Base-by-base conservation (phyloP, 2,113 vertebrate species). In the Ophiodon elongatus region DNA sequence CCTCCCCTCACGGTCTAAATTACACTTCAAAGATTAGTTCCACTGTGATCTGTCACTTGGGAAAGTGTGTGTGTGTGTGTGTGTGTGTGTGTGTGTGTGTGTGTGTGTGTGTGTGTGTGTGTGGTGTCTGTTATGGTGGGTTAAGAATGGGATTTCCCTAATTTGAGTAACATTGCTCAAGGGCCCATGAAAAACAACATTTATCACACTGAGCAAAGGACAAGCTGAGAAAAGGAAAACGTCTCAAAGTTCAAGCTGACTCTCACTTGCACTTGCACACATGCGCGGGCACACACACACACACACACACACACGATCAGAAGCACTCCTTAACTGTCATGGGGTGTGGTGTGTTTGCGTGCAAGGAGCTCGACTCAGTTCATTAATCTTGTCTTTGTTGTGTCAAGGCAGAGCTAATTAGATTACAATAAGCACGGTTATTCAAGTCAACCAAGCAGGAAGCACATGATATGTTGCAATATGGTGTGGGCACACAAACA, bases 371-470 rank as follows among this genome's bases (percentile, higher is more conserved):
- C 33, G 65, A 66, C 43, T 45, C 84, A 74, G 66, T 87, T 88
- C 81, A 91, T 92, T 82, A 90, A 87, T 87, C 54, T 72, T 54
- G 69, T 79, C 76, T 90, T 72, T 76, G 79, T 84, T 74, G 73
- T 78, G 66, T 66, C 62, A 72, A 73, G 45, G 79, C 83, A 73
- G 57, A 72, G 76, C 41, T 85, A 89, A 90, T 91, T 88, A 86
- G 85, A 85, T 88, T 75, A 80, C 63, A 83, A 76, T 72, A 59
- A 73, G 86, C 64, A 71, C 1, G 0, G 50, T 75, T 50, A 74
- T 65, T 84, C 70, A 50, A 80, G 57, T 59, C 64, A 82, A 39
- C 65, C 69, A 45, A 82, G 83, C 52, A 76, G 78, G 83, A 67
- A 52, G 65, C 43, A 79, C 50, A 85, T 79, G 63, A 65, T 64